Evolutionary conservation across 2,888 invertebrate species (phyloP).

Genomic region (Tinea trinotella): DNA sequence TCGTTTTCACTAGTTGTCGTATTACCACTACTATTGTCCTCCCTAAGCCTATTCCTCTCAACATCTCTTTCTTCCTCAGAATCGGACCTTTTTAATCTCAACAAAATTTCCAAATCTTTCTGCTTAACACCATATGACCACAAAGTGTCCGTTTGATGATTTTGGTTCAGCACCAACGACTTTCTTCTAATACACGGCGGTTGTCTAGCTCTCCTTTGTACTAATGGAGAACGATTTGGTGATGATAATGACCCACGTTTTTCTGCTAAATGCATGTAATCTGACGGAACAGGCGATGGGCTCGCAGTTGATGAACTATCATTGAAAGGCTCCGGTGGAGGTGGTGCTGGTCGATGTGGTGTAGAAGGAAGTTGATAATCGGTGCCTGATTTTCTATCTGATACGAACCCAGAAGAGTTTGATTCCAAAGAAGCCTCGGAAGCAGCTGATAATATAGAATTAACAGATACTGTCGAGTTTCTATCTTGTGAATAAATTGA

Average conservation of each 20-base stretch:
- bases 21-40: constrained; percentile 37
- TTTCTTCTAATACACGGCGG: constrained; percentile 62
- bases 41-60: constrained; percentile 24
- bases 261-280: constrained; percentile 31
- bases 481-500: constrained; percentile 44
- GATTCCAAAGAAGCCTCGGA: constrained; percentile 62
- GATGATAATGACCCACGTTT: constrained; percentile 50
- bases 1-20: constrained; percentile 29
- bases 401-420: constrained; percentile 64
- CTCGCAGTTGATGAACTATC: constrained; percentile 43
- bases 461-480: constrained; percentile 63
- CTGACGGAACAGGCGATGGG: constrained; percentile 39
- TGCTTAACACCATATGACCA: constrained; percentile 66
- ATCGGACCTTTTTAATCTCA: constrained; percentile 56
- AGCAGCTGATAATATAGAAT: constrained; percentile 61
- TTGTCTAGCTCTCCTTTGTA: constrained; percentile 49
- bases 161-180: constrained; percentile 45
- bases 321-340: constrained; percentile 53
- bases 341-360: constrained; percentile 62
- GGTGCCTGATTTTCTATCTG: constrained; percentile 51
- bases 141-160: constrained; percentile 47
- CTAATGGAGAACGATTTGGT: constrained; percentile 50
- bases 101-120: constrained; percentile 56
- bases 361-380: constrained; percentile 29
- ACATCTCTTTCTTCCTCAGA: constrained; percentile 54